Percentiles rank a stretch among this genome's conserved stretches.
Evolutionary conservation across 2,113 vertebrate genomes (phyloP).

Genomic region (Catharus minimus): DNA sequence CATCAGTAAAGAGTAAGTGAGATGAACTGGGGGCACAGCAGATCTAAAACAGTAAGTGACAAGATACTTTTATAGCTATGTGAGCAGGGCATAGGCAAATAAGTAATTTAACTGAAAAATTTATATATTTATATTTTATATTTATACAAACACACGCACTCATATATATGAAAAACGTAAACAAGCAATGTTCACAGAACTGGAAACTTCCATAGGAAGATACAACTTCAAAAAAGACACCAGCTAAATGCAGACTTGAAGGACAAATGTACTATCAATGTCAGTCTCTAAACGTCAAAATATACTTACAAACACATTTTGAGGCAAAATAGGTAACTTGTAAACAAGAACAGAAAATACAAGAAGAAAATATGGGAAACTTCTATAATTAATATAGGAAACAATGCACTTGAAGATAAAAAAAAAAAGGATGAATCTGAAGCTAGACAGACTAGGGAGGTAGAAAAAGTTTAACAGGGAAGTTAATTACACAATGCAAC

Average conservation of each 20-base stretch:
- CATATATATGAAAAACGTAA: neutral
- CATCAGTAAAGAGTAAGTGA: neutral
- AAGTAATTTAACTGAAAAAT: neutral
- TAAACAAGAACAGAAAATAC: neutral
- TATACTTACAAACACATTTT: neutral
- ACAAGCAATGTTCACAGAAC: neutral
- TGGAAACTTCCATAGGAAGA: neutral
- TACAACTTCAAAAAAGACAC: accelerated
- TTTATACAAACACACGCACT: neutral
- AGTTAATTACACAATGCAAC: neutral
- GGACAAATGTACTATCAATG: neutral
- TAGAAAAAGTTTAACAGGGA: neutral
- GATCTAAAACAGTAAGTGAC: neutral
- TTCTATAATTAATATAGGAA: neutral
- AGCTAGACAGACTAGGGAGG: neutral
- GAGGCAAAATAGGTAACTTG: neutral
- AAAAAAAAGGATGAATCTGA: neutral
- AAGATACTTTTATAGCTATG: neutral
- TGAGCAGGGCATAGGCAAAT: neutral
- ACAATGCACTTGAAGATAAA: neutral
- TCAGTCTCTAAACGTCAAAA: neutral
- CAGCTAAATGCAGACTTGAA: neutral
- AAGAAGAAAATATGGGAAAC: neutral
- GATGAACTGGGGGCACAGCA: neutral
- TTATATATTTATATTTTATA: too few relatives aligned